Percentiles rank a stretch among this genome's conserved stretches.
phyloP scores from a whole-genome alignment of 92 coral and sea anemone genomes.

The Chrysogorgia sp. region DNA sequence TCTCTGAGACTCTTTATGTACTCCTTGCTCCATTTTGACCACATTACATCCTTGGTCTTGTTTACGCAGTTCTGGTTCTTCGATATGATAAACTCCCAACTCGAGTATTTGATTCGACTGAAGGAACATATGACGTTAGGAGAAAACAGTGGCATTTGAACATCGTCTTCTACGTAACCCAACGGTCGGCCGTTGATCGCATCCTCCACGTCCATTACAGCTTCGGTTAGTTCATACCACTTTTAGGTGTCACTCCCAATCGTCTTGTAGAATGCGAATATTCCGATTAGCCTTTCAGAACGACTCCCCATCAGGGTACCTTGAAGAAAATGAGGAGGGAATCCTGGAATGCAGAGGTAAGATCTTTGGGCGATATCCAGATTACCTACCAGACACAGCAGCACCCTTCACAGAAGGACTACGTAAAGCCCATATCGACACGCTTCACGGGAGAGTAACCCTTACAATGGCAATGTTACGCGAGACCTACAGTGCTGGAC shows the following conservation, averaged over 20 bases:
- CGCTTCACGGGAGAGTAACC: too few relatives aligned
- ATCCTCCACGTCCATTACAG: not conserved
- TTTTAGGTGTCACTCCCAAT: not conserved
- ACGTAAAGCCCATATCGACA: too few relatives aligned
- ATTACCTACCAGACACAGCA: too few relatives aligned
- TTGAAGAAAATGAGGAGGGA: slow-evolving; percentile 4
- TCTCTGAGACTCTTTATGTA: slow-evolving; percentile 8
- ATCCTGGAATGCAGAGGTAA: not conserved
- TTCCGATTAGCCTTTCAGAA: not conserved
- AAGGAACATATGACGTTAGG: slow-evolving; percentile 11
- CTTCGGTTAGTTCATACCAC: not conserved
- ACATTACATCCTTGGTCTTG: slow-evolving; percentile 12
- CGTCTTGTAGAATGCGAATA: slow-evolving; percentile 11
- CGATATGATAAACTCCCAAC: slow-evolving; percentile 6
- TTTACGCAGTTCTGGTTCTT: slow-evolving; percentile 15
- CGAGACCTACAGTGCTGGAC: not conserved
- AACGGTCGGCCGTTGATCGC: slow-evolving; percentile 9
- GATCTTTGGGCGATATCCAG: too few relatives aligned
- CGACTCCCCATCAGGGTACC: too few relatives aligned
- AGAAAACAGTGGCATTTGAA: slow-evolving; percentile 6
- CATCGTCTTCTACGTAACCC: slow-evolving; percentile 7
- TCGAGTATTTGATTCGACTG: slow-evolving; percentile 6
- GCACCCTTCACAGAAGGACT: too few relatives aligned
- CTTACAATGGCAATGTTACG: too few relatives aligned
- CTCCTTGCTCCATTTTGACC: slow-evolving; percentile 28